Evolutionary conservation across 2,113 vertebrate genomes (phyloP).

Genomic region (Galeopterus variegatus): DNA sequence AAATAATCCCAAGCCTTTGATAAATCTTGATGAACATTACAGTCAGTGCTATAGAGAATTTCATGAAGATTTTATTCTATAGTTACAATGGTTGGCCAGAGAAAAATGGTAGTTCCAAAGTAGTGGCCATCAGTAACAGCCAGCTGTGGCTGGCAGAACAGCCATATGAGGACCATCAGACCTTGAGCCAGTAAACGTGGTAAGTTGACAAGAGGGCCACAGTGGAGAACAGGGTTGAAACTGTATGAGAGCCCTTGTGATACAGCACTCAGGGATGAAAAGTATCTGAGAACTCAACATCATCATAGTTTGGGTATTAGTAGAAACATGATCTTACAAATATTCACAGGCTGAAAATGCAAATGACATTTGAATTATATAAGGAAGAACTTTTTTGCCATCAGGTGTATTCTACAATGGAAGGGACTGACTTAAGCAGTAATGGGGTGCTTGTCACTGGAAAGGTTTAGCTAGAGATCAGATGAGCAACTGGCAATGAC

Average conservation of each 20-base stretch:
- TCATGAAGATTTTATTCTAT: neutral
- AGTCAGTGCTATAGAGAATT: neutral
- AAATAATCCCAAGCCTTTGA: neutral
- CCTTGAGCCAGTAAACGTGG: neutral
- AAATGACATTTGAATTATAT: neutral
- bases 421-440: neutral
- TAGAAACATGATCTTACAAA: neutral
- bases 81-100: neutral
- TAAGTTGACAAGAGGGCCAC: neutral
- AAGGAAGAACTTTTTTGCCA: neutral
- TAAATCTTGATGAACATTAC: constrained; percentile 13
- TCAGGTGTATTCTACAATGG: neutral
- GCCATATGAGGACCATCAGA: too few relatives aligned
- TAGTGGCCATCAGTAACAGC: neutral
- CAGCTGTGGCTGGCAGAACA: neutral
- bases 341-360: constrained; percentile 15
- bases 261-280: neutral
- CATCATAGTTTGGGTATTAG: constrained; percentile 5
- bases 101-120: neutral
- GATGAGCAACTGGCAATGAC: neutral
- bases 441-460: neutral
- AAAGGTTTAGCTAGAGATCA: neutral
- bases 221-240: neutral
- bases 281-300: neutral
- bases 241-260: neutral